Base-by-base conservation (phyloP, 2,797 vertebrate genomes). In the Lemur catta region DNA sequence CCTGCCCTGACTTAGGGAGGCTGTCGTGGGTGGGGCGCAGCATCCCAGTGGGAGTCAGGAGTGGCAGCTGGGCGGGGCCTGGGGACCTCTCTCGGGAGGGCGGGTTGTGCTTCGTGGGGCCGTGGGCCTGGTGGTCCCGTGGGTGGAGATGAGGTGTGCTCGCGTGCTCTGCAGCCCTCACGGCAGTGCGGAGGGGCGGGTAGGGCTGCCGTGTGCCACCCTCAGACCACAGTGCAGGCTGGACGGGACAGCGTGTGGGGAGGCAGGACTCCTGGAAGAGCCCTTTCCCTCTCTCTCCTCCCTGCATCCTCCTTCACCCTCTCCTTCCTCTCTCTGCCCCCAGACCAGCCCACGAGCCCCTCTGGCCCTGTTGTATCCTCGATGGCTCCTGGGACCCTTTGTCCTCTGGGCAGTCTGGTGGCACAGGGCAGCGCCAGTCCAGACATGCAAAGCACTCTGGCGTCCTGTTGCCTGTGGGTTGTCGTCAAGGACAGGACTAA, bases 361-460 rank as follows among this genome's bases (percentile, higher is more conserved):
- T 26, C 30, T 17, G 28, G 57, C 22, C 33, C 80, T 50, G 3
- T 33, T 46, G 43, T 15, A 9, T 41, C 7, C 24, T 24, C 1
- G 0, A 5, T 67, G 33, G 43, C n/a, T 57, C 57, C 78, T 75
- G 10, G 55, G 78, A 15, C 3, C 35, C 72, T 35, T 59, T 67
- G 80, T 46, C 35, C 18, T 55, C 26, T 22, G 13, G 24, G 30
- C 24, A 75, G 69, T 28, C 48, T 46, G 63, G 35, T 35, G 6
- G 48, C 4, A 38, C 0, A 33, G n/a, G 43, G 9, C 28, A 1
- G 1, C 1, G 0, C 30, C 24, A 6, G 38, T 67, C 28, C 5
- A 41, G 43, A 52, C 35, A 41, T 35, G 20, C 50, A 12, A 22
- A 46, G 48, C 2, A 2, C 26, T 79, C 48, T 72, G 59, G 18